Evolutionary conservation across 2,797 vertebrate species (phyloP), one percentile per base, ranked within the genome.

Genomic region (Gorsachius magnificus): DNA sequence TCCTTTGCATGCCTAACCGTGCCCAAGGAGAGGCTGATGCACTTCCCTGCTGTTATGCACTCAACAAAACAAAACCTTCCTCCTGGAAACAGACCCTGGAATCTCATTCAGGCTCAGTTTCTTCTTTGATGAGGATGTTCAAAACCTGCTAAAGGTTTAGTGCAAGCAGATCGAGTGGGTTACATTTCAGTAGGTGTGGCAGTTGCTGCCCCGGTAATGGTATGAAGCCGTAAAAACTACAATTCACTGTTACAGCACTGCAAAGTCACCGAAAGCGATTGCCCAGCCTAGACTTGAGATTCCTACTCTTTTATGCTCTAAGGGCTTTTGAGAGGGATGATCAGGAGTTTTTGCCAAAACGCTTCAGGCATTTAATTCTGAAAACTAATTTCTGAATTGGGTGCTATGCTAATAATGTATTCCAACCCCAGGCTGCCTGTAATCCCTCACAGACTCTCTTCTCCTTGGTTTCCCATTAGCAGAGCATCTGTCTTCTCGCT

Each of bases 401-500:
- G 95, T 89, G 96, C 96, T 94, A 92, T 63, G 82, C 92, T 96
- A 95, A 91, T 95, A 81, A 94, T 46, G 91, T 95, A 91, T 96
- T 96, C 94, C 92, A 83, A 95, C 85, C 82, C 93, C 96, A 92
- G 96, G 96, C 95, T 78, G 92, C 94, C 87, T 95, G 87, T 96
- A 95, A 96, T 96, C 95, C 94, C 95, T 95, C 95, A 78, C 94
- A 93, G 87, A 36, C 85, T 96, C 89, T 74, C 92, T 86, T 85
- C 94, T 88, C 85, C 95, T 85, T 89, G 91, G 43, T 95, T 97
- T 96, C 95, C 89, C 94, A 96, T 95, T 96, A 96, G 95, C 75
- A 85, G 93, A 96, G 92, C 96, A 97, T 96, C 96, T 96, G 92
- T 95, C 97, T 95, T 94, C 96, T 95, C 79, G 1, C 92, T 94